Evolutionary conservation across 1,140 invertebrate species (phyloP), one percentile per base, ranked within the genome.

Genomic region (Eupristina koningsbergeri): DNA sequence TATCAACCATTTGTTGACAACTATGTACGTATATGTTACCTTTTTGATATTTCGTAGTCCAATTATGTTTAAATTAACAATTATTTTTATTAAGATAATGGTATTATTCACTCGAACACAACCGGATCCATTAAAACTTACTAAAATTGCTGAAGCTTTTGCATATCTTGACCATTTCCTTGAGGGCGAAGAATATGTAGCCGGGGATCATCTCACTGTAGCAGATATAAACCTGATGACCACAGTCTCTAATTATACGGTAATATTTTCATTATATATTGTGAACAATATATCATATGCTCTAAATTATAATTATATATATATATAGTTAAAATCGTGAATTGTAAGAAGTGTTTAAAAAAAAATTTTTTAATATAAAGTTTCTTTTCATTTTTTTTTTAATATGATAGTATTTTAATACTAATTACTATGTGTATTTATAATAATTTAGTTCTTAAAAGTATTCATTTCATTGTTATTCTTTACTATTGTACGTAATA

Each of bases 161-260:
- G 92, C 93, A 29, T 94, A 95, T 84, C 90, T 96, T n/a, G 94
- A 97, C 83, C 93, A 89, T 5, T 95, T 96, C 90, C 90, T 97
- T 39, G 94, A 95, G 73, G 94, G 93, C 0, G 91, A 94, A 85
- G 93, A 93, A 67, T 96, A 94, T 88, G 94, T 92, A 3, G 95
- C 95, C 15, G 96, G 96, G 19, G 92, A 94, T 81, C 93, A 93
- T 31, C 89, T 97, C 22, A 97, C 96, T 34, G 89, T 97, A 17
- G 96, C 96, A 13, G 96, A 96, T 88, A 91, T 96, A 26, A 87
- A 93, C 29, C 85, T 96, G 50, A 89, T 94, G 17, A 93, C 94
- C 15, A 92, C 93, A 2, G 92, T 96, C 22, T 94, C 95, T 39
- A 95, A 94, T 75, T 93, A 93, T 84, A 26, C 26, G 41, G 80